A percentile compares a stretch with the other conserved stretches of the same genome.
phyloP scores from a whole-genome alignment of 2,888 invertebrate species.

The Biston stratarius region DNA sequence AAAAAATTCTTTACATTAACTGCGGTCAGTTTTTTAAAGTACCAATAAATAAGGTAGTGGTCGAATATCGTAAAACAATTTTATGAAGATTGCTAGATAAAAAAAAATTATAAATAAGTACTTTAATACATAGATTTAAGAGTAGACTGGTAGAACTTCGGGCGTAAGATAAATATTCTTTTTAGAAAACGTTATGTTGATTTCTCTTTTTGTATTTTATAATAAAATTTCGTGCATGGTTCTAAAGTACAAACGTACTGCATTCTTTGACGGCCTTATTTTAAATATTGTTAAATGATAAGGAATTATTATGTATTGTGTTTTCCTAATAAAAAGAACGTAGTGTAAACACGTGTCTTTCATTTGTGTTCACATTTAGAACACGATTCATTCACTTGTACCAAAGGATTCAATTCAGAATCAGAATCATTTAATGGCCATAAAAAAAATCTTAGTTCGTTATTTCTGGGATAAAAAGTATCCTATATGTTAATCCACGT shows the following conservation, averaged over 20 bases:
- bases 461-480: no score
- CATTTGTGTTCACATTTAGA: conserved; percentile 47
- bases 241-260: conserved; percentile 77
- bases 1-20: no score
- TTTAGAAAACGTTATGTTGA: conserved; percentile 62
- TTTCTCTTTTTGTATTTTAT: conserved; percentile 63
- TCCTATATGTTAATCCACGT: no score
- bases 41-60: conserved; percentile 2
- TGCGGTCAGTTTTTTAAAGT: not conserved
- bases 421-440: no score
- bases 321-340: conserved; percentile 84
- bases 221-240: conserved; percentile 66
- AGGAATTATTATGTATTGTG: conserved; percentile 81
- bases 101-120: conserved; percentile 47
- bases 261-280: conserved; percentile 65
- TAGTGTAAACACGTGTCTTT: conserved; percentile 72
- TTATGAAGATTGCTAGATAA: conserved; percentile 55
- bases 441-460: no score
- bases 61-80: conserved; percentile 32
- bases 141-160: conserved; percentile 60
- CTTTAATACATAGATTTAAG: conserved; percentile 43
- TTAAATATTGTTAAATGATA: conserved; percentile 79
- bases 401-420: no score
- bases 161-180: conserved; percentile 53
- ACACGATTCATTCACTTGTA: no score